phyloP scores from a whole-genome alignment of 2,113 vertebrate species.

The Cnemophilus loriae region DNA sequence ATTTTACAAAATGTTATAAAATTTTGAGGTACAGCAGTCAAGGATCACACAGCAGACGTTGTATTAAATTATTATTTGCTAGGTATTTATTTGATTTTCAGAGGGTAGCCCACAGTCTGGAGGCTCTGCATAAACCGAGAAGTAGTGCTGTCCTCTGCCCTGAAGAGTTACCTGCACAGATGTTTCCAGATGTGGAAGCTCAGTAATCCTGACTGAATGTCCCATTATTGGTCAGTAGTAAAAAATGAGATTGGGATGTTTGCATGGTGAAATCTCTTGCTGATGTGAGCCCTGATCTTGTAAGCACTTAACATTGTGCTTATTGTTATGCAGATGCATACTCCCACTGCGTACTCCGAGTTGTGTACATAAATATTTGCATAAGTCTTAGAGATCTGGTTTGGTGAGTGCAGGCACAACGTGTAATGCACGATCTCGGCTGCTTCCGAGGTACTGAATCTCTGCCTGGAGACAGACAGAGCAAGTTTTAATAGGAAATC shows the following conservation, averaged over 20 bases:
- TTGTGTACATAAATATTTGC: conserved; percentile 2
- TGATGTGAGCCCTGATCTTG: background rate
- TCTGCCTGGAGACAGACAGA: background rate
- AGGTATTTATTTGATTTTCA: background rate
- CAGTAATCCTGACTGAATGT: background rate
- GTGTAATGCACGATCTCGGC: background rate
- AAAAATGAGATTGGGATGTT: background rate
- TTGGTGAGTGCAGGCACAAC: background rate
- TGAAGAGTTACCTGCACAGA: background rate
- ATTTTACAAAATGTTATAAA: background rate
- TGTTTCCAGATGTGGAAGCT: background rate
- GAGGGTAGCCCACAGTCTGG: background rate
- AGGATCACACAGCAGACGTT: background rate
- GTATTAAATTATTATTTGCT: background rate
- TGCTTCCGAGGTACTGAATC: background rate
- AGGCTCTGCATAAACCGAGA: background rate
- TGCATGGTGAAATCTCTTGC: background rate
- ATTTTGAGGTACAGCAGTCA: background rate
- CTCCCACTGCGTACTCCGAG: background rate
- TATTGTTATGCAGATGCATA: background rate
- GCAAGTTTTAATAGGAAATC: background rate
- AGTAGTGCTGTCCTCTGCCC: background rate
- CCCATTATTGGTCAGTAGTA: background rate
- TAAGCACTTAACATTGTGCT: background rate
- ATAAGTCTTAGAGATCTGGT: background rate